These are phyloP conservation scores for Hypolimnas misippus DNA, from an alignment of 2,888 invertebrate genomes.

Conservation along the genomic window DNA sequence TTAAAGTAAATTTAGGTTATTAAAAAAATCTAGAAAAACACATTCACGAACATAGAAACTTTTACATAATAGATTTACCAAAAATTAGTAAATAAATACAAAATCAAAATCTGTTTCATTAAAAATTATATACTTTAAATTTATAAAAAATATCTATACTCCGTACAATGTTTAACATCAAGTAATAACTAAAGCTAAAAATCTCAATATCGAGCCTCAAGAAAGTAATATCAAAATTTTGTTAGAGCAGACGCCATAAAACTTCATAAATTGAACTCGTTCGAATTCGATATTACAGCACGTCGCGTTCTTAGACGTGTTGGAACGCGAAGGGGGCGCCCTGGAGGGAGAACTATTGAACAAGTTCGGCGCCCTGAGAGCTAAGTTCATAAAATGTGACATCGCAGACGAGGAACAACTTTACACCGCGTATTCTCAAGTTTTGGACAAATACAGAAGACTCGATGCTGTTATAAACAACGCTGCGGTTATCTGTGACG, in stretches of 20 bases:
- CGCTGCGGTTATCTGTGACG: constrained; percentile 61
- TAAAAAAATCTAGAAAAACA: too few relatives aligned
- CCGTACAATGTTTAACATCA: neutral
- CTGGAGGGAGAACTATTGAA: constrained; percentile 63
- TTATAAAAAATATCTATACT: neutral
- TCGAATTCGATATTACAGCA: constrained; percentile 58
- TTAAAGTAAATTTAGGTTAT: too few relatives aligned
- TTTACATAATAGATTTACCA: too few relatives aligned
- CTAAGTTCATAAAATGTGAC: constrained; percentile 77
- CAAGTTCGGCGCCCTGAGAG: constrained; percentile 71
- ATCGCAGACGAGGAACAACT: constrained; percentile 65
- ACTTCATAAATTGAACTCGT: constrained; percentile 30
- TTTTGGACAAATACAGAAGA: constrained; percentile 67
- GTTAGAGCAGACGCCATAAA: constrained; percentile 30
- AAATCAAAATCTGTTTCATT: neutral
- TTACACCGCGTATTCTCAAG: constrained; percentile 61
- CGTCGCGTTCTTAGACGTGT: constrained; percentile 71
- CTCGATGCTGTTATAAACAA: constrained; percentile 72
- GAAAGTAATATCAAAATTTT: constrained; percentile 26
- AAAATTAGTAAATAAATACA: too few relatives aligned
- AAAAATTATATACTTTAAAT: neutral
- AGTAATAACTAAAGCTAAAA: neutral
- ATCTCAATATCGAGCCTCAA: constrained; percentile 13
- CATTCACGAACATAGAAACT: too few relatives aligned
- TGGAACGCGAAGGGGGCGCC: constrained; percentile 62